These are phyloP conservation scores for Antechinus stuartii DNA, from an alignment of 2,113 vertebrate genomes.

Conservation along the genomic window DNA sequence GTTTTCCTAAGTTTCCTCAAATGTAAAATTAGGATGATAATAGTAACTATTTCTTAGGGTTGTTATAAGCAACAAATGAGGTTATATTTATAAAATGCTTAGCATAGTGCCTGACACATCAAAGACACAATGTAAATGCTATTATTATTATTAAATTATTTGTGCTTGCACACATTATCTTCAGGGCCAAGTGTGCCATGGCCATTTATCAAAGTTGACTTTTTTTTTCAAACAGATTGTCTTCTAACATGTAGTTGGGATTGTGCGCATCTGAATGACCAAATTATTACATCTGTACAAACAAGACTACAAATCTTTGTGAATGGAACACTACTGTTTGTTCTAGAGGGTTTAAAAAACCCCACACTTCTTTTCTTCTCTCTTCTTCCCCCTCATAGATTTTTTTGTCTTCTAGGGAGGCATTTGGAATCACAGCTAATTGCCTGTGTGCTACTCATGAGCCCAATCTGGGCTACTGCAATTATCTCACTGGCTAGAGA, in stretches of 20 bases:
- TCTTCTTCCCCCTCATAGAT: neutral
- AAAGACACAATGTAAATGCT: neutral
- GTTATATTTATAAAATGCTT: neutral
- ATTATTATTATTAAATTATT: neutral
- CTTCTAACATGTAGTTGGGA: neutral
- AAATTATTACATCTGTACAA: neutral
- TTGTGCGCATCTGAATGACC: neutral
- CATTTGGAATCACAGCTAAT: neutral
- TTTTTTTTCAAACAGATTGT: neutral
- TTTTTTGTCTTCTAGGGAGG: neutral
- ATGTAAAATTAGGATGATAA: neutral
- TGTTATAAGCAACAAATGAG: neutral
- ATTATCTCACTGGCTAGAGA: neutral
- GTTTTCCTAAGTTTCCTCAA: neutral
- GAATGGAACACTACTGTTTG: neutral
- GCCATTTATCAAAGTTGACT: neutral
- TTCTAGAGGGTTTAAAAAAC: neutral
- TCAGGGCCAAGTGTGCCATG: neutral
- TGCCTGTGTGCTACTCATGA: neutral
- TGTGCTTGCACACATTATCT: neutral
- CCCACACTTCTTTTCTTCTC: neutral
- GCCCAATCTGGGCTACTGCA: neutral
- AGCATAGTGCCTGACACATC: neutral
- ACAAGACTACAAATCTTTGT: neutral
- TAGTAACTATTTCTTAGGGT: neutral